Percentiles rank a stretch among this genome's conserved stretches.
phyloP scores from a whole-genome alignment of 2,888 invertebrate species.

The Athrips mouffetella region DNA sequence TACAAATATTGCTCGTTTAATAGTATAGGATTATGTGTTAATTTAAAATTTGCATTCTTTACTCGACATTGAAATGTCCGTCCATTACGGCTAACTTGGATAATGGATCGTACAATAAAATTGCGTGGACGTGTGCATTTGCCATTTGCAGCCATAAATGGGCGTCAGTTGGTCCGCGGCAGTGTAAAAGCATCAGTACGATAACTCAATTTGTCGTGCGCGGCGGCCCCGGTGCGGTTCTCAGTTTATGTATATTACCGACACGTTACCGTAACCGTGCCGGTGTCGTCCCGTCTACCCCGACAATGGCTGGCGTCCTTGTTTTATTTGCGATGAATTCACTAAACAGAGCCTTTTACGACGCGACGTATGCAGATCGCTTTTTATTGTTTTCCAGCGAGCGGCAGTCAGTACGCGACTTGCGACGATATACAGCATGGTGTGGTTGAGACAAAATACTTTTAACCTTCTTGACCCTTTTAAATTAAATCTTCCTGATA shows the following conservation, averaged over 20 bases:
- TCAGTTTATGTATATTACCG: not conserved
- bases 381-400: conserved; percentile 25
- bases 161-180: conserved; percentile 3
- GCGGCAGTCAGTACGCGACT: conserved; percentile 20
- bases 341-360: conserved; percentile 42
- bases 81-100: too few species aligned
- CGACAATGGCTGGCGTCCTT: not conserved
- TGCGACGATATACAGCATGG: too few species aligned
- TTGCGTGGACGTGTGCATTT: not conserved
- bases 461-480: too few species aligned
- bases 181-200: not conserved
- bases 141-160: conserved; percentile 4
- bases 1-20: too few species aligned
- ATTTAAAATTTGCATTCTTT: too few species aligned
- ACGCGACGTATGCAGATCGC: conserved; percentile 40
- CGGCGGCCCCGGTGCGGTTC: not conserved
- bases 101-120: not conserved
- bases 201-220: conserved; percentile 16
- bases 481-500: too few species aligned
- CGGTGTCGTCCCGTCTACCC: not conserved
- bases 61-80: too few species aligned
- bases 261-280: not conserved
- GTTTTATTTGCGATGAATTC: conserved; percentile 50
- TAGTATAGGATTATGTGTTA: too few species aligned
- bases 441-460: too few species aligned